Conservation (phyloP, 2,113 vertebrate genomes). For the Morone saxatilis region DNA sequence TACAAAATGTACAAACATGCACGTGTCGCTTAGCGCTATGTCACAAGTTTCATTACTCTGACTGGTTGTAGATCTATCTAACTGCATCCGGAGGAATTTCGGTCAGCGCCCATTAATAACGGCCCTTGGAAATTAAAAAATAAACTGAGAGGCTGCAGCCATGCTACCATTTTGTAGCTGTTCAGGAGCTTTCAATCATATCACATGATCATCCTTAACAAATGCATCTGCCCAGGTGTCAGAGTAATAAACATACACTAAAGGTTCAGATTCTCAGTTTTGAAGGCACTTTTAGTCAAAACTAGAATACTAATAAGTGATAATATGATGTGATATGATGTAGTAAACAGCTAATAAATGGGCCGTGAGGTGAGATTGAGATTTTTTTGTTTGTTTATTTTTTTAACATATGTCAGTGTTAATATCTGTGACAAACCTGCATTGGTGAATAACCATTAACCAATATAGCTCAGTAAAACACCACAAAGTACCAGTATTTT, state of each 20-base stretch:
- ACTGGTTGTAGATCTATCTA: too few relatives aligned
- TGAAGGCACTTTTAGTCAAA: too few relatives aligned
- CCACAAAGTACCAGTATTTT: neutral
- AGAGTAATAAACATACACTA: neutral
- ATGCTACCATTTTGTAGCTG: neutral
- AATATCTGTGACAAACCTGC: neutral
- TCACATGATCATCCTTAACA: neutral
- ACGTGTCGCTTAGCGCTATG: too few relatives aligned
- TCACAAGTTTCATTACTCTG: too few relatives aligned
- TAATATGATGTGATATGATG: neutral
- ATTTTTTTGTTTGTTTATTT: neutral
- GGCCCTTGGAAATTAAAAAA: too few relatives aligned
- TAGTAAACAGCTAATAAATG: neutral
- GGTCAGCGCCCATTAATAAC: too few relatives aligned
- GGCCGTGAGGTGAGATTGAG: neutral
- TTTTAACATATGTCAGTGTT: neutral
- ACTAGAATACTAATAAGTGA: neutral
- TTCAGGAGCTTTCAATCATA: neutral
- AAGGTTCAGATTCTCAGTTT: too few relatives aligned
- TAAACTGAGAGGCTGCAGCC: too few relatives aligned
- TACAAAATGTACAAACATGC: too few relatives aligned
- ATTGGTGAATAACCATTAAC: neutral
- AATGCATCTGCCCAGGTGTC: neutral
- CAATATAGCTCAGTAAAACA: neutral
- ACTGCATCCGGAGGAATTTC: too few relatives aligned